Percentiles rank a stretch among this genome's conserved stretches.
phyloP scores from a whole-genome alignment of 2,113 vertebrate genomes.

The Spermophilus dauricus region DNA sequence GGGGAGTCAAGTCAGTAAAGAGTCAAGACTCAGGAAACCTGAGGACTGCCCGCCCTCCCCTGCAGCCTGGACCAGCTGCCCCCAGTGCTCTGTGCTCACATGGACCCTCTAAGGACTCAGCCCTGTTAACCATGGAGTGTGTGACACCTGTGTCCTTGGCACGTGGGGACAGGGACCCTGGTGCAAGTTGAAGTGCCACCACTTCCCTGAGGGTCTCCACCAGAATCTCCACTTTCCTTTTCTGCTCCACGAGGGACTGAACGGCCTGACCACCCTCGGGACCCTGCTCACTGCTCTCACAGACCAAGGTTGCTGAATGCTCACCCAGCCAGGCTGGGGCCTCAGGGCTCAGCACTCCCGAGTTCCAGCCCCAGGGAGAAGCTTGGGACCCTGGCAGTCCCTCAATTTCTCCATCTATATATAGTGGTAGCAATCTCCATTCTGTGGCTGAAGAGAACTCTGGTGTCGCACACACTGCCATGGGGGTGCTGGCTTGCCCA shows the following conservation, averaged over 20 bases:
- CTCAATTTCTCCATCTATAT: background rate
- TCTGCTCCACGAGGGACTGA: accelerated
- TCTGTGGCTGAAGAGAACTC: background rate
- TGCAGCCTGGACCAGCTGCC: no score
- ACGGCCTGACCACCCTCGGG: background rate
- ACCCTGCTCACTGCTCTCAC: background rate
- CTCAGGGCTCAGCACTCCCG: no score
- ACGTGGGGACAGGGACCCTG: background rate
- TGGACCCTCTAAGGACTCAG: no score
- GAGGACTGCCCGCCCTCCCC: background rate
- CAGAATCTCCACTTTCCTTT: accelerated
- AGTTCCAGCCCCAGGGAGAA: background rate
- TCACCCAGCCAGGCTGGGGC: background rate
- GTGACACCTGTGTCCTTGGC: background rate
- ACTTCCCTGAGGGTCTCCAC: background rate
- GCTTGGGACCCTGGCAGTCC: background rate
- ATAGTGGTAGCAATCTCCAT: background rate
- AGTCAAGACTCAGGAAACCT: no score
- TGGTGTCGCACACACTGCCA: accelerated
- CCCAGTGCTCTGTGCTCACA: no score
- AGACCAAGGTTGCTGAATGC: background rate
- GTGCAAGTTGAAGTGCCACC: no score
- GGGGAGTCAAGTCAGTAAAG: background rate
- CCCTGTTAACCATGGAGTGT: background rate
- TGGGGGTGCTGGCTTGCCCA: background rate